phyloP scores from a whole-genome alignment of 1,140 invertebrate species.

The Drosophila ogumai region DNA sequence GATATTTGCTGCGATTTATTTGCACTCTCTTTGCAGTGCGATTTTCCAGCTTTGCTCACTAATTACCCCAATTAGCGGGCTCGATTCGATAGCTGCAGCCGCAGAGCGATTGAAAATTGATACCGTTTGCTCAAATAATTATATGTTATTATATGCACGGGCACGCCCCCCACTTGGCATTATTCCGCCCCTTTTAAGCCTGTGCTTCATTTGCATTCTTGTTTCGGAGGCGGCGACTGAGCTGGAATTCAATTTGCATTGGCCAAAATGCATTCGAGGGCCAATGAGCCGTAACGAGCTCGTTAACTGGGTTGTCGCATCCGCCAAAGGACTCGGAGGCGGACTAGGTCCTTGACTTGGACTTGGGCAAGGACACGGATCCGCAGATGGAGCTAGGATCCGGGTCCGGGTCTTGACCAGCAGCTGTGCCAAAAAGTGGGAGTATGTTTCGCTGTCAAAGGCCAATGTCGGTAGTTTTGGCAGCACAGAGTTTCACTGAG shows the following conservation, averaged over 20 bases:
- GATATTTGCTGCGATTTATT: conserved; percentile 12
- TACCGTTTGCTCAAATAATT: conserved; percentile 39
- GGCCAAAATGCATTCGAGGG: conserved; percentile 46
- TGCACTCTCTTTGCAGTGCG: conserved; percentile 1
- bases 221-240: conserved; percentile 30
- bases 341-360: not conserved
- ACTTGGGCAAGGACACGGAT: not conserved
- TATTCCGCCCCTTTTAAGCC: conserved; percentile 3
- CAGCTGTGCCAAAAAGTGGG: conserved; percentile 8
- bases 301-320: conserved; percentile 41
- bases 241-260: conserved; percentile 66
- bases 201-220: conserved; percentile 70
- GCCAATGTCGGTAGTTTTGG: conserved; percentile 23
- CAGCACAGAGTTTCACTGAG: conserved; percentile 9
- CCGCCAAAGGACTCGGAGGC: not conserved
- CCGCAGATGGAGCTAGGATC: not conserved
- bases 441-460: conserved; percentile 7
- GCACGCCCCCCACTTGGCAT: conserved; percentile 6
- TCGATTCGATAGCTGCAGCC: conserved; percentile 9
- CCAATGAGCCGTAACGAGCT: conserved; percentile 67
- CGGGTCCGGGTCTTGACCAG: not conserved
- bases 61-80: conserved; percentile 39
- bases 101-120: conserved; percentile 34
- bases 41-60: conserved; percentile 9
- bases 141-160: conserved; percentile 32